Base-by-base conservation (phyloP, 2,113 vertebrate species). In the Oenanthe oenanthe region DNA sequence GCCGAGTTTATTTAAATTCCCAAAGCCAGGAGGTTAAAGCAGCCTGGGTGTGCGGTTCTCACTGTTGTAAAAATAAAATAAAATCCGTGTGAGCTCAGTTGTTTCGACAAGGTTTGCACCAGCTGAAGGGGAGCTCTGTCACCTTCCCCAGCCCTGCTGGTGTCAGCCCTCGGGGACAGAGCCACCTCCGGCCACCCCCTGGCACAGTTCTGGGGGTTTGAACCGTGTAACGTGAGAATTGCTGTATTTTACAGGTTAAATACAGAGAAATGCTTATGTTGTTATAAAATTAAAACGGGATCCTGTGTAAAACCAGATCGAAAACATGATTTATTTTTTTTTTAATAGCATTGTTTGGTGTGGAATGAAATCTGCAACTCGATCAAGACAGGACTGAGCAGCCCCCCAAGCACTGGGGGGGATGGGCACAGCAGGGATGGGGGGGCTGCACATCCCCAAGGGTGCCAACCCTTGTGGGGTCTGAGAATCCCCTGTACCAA, bases 31-130 rank as follows among this genome's bases (percentile, higher is more conserved):
- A 57, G 32, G 53, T 45, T 79, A 50, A 72, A 80, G 58, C 68
- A 60, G 51, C 31, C 25, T 1, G 2, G 14, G 4, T 6, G 20
- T 16, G 70, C 17, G 9, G 65, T 2, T 28, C 3, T 1, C 40
- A 3, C 21, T 7, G 2, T 25, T n/a, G 42, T 1, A 11, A 28
- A 45, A 54, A 38, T 0, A 0, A 34, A 74, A 38, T 84, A 0
- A 47, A 68, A 26, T 1, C 20, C 3, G 2, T 1, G 2, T 4
- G 5, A 26, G 8, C 12, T 19, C 2, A 2, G 0, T 8, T 34
- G 24, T 10, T 61, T 7, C 1, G 6, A 1, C 4, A 2, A 32
- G 38, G 11, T 56, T 70, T 29, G n/a, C 22, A 42, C 6, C 67
- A 34, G n/a, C 47, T 22, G 62, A 2, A 25, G 42, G 48, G 43